phyloP scores from a whole-genome alignment of 1,140 invertebrate genomes.

The Pseudobourletiella spinata region DNA sequence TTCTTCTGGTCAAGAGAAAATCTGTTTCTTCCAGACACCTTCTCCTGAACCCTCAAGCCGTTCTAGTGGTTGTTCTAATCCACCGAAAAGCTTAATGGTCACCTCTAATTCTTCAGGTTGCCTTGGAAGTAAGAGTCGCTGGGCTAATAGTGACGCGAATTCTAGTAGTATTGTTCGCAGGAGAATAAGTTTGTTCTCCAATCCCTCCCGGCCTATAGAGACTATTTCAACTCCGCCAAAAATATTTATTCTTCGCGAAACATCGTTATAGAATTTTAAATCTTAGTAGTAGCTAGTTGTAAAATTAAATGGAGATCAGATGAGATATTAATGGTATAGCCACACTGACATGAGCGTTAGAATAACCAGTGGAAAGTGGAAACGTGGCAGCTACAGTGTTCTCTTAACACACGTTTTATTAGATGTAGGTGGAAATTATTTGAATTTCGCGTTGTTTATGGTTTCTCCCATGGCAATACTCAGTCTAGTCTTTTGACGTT shows the following conservation, averaged over 20 bases:
- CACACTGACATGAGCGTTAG: no score
- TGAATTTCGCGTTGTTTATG: neutral
- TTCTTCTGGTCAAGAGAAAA: constrained; percentile 1
- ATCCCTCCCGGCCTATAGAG: neutral
- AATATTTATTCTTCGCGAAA: constrained; percentile 17
- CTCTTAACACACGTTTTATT: neutral
- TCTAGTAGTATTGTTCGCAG: constrained; percentile 1
- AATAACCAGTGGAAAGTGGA: no score
- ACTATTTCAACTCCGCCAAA: constrained; percentile 10
- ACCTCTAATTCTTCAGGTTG: constrained; percentile 15
- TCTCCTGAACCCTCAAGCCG: neutral
- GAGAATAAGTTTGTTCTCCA: constrained; percentile 4
- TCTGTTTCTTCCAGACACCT: constrained; percentile 23
- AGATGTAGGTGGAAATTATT: no score
- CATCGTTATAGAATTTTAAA: neutral
- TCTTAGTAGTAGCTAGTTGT: no score
- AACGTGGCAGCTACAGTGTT: neutral
- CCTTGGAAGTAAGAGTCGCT: neutral
- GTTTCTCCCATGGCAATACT: constrained; percentile 20
- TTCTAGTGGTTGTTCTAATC: no score
- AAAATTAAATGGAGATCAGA: no score
- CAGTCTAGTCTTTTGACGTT: constrained; percentile 18
- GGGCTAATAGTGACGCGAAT: neutral
- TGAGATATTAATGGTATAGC: no score
- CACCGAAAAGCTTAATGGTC: neutral